A percentile compares a stretch with the other conserved stretches of the same genome.
Conservation (phyloP, 2,113 vertebrate genomes). For the Aegypius monachus region DNA sequence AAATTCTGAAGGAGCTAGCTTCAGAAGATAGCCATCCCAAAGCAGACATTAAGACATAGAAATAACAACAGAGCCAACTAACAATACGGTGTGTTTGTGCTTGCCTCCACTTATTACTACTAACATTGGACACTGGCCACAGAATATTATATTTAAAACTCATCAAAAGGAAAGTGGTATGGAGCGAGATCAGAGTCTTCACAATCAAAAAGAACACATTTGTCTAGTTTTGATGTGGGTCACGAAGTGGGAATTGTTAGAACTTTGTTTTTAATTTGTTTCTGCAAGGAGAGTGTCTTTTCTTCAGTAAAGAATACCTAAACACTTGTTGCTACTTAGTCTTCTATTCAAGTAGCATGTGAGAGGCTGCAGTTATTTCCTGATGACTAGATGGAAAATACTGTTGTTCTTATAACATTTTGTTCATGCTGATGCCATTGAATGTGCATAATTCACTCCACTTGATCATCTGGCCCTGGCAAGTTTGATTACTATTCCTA, state of each 20-base stretch:
- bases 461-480: not conserved
- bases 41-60: not conserved
- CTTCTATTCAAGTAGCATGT: not conserved
- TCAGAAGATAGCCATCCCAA: not conserved
- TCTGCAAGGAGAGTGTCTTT: not conserved
- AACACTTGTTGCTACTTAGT: not conserved
- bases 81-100: not conserved
- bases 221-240: not conserved
- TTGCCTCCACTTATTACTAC: not conserved
- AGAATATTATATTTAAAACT: not conserved
- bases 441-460: not conserved
- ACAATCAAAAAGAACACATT: not conserved
- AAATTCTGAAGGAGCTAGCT: conserved; percentile 2
- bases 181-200: not conserved
- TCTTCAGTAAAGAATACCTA: not conserved
- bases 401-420: not conserved
- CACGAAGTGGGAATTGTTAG: not conserved
- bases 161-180: not conserved
- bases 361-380: not conserved
- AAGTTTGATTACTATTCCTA: not conserved
- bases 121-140: not conserved
- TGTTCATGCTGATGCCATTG: not conserved
- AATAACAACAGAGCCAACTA: not conserved
- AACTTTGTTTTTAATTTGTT: not conserved
- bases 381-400: not conserved